Percentiles rank a stretch among this genome's conserved stretches.
phyloP scores from a whole-genome alignment of 1,140 invertebrate genomes.

The Scylla paramamosain region DNA sequence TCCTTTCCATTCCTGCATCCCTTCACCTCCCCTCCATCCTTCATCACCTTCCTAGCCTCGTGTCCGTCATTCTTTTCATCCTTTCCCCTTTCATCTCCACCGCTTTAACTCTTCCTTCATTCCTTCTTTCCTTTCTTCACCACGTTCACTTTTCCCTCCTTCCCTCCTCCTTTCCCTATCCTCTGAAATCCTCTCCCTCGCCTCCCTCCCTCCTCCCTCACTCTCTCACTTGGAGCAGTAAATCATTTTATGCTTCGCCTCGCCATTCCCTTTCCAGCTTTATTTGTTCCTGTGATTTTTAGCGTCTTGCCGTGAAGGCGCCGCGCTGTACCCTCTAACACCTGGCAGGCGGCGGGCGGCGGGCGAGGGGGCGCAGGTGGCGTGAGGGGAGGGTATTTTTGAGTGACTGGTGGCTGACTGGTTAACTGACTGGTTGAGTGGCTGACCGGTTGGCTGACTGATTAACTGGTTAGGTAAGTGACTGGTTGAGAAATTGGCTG shows the following conservation, averaged over 20 bases:
- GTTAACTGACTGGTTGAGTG: too few species aligned
- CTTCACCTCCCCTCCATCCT: neutral
- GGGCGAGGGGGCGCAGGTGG: neutral
- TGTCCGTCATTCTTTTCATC: neutral
- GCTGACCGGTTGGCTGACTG: too few species aligned
- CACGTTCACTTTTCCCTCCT: neutral
- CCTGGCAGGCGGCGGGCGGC: too few species aligned
- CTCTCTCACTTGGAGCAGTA: neutral
- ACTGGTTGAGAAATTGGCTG: too few species aligned
- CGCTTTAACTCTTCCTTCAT: conserved; percentile 1
- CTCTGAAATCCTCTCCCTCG: neutral
- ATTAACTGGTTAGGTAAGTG: too few species aligned
- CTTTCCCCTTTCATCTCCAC: neutral
- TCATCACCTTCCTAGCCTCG: neutral
- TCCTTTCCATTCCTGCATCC: neutral
- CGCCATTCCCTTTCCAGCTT: neutral
- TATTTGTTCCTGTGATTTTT: neutral
- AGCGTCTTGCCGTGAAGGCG: neutral
- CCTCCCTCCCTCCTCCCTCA: neutral
- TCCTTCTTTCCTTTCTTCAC: neutral
- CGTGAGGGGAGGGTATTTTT: neutral
- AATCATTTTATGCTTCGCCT: conserved; percentile 14
- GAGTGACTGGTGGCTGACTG: too few species aligned
- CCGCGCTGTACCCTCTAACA: too few species aligned
- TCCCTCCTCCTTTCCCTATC: neutral